Conservation (phyloP, 2,113 vertebrate species). For the Ammospiza nelsoni region DNA sequence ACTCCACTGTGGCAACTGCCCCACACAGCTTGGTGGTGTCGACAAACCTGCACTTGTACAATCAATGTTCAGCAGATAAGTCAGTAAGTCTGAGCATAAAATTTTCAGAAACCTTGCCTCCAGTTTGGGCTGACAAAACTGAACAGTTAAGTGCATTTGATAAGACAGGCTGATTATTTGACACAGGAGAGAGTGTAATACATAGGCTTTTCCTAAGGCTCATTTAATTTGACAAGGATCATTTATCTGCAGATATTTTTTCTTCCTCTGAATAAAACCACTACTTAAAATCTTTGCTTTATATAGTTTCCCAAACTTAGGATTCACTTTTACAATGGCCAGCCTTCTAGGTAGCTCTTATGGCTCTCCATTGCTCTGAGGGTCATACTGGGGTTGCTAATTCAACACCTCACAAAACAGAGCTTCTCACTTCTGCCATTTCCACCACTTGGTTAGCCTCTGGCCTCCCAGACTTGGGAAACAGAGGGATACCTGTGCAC, state of each 20-base stretch:
- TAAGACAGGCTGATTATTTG: not conserved
- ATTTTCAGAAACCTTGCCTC: not conserved
- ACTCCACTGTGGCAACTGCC: not conserved
- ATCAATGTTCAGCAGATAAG: not conserved
- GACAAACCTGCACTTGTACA: not conserved
- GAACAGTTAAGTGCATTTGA: not conserved
- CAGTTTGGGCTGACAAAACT: not conserved
- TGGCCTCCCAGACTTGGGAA: not conserved
- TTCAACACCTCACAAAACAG: not conserved
- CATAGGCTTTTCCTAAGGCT: not conserved
- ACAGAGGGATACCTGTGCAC: fast-evolving
- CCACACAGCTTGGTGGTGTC: not conserved
- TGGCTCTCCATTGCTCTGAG: not conserved
- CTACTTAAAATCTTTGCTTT: not conserved
- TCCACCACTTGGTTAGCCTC: not conserved
- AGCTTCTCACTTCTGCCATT: not conserved
- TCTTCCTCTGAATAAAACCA: not conserved
- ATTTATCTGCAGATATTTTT: not conserved
- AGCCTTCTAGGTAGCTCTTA: not conserved
- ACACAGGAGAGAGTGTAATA: not conserved
- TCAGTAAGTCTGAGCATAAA: not conserved
- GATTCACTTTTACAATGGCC: not conserved
- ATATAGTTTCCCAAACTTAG: not conserved
- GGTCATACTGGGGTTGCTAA: not conserved
- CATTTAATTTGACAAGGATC: not conserved